Percentiles rank a stretch among this genome's conserved stretches.
Conservation (phyloP, 2,113 vertebrate species). For the Dipodomys ordii region DNA sequence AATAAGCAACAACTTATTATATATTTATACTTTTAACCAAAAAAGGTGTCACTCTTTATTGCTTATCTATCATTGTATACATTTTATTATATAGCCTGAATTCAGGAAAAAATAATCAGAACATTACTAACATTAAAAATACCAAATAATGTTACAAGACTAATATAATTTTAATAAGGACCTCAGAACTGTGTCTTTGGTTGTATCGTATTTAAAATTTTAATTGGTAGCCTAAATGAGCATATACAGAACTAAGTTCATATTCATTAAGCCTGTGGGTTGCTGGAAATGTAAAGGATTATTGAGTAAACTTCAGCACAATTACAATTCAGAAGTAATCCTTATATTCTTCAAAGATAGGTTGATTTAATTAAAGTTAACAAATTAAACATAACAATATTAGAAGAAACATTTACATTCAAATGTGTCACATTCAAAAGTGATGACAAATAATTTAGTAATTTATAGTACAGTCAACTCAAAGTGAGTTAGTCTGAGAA, state of each 20-base stretch:
- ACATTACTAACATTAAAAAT: neutral
- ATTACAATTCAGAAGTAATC: conserved; percentile 44
- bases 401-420: conserved; percentile 23
- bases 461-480: conserved; percentile 49
- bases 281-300: conserved; percentile 12
- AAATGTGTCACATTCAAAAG: neutral
- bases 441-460: conserved; percentile 52
- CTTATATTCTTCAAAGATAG: neutral
- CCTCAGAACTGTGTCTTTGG: neutral
- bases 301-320: neutral
- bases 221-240: conserved; percentile 32
- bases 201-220: neutral
- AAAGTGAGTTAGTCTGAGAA: neutral
- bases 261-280: conserved; percentile 31
- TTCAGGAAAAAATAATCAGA: neutral
- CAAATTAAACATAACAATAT: conserved; percentile 37
- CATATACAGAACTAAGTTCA: neutral
- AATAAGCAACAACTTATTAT: neutral
- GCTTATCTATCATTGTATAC: neutral
- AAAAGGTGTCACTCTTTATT: neutral
- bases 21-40: neutral
- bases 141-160: neutral
- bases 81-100: neutral
- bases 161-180: neutral
- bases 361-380: neutral